Evolutionary conservation across 2,888 invertebrate species (phyloP).

Genomic region (Vanessa cardui): DNA sequence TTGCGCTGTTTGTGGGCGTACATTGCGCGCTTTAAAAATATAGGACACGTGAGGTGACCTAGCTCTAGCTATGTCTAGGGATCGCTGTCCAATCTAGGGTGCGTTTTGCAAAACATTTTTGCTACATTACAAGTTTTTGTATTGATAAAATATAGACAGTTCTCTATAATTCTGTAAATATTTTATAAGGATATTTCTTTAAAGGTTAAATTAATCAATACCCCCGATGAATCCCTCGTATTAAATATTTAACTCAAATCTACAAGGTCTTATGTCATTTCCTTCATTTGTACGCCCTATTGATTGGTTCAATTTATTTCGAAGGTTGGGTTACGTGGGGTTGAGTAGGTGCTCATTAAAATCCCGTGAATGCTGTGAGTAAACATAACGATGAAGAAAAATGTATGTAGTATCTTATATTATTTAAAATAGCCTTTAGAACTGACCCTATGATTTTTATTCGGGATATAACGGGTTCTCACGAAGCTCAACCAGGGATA

Average conservation of each 20-base stretch:
- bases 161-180: neutral
- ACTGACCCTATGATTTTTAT: too few species aligned
- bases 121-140: neutral
- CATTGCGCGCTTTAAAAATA: constrained; percentile 24
- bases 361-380: neutral
- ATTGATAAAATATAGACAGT: neutral
- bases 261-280: neutral
- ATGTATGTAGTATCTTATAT: neutral
- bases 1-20: constrained; percentile 25
- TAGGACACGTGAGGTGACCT: constrained; percentile 24
- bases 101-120: neutral
- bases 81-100: constrained; percentile 2
- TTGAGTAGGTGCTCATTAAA: neutral
- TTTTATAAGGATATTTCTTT: constrained; percentile 1
- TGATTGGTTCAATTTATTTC: constrained; percentile 9
- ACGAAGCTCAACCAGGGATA: too few species aligned
- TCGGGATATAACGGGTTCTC: too few species aligned
- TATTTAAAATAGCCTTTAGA: neutral
- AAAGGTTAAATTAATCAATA: neutral
- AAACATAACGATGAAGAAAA: neutral
- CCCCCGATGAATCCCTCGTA: neutral
- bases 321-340: neutral
- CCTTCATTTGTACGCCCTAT: neutral
- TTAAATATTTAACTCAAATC: neutral
- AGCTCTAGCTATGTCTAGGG: constrained; percentile 16